Conservation (phyloP, 92 coral and sea anemone species). For the Meandrina meandrites region DNA sequence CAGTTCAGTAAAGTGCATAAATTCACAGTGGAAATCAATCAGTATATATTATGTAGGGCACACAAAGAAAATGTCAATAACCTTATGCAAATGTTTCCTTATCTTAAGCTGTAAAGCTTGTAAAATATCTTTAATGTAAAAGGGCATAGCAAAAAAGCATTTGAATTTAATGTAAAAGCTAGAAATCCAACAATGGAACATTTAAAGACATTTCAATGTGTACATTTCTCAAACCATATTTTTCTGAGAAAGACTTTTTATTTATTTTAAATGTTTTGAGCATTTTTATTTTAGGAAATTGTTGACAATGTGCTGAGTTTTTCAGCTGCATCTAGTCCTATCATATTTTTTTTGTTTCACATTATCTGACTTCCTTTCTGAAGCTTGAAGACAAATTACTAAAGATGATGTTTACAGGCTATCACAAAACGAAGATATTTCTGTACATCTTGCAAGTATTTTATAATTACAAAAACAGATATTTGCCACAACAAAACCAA, state of each 20-base stretch:
- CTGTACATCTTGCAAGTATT: not conserved
- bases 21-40: slow-evolving; percentile 16
- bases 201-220: not conserved
- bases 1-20: slow-evolving; percentile 13
- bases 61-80: not conserved
- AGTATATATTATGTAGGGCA: not conserved
- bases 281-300: slow-evolving; percentile 9
- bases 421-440: slow-evolving; percentile 19
- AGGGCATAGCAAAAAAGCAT: not conserved
- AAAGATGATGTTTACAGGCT: slow-evolving; percentile 3
- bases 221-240: not conserved
- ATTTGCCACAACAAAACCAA: slow-evolving; percentile 23
- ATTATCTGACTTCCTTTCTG: not conserved
- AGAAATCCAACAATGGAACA: not conserved
- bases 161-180: not conserved
- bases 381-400: not conserved
- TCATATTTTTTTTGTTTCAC: not conserved
- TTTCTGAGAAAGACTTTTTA: not conserved
- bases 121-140: not conserved
- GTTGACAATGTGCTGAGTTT: not conserved
- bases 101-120: not conserved
- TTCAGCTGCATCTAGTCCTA: not conserved
- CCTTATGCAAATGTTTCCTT: slow-evolving; percentile 12
- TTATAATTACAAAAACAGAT: slow-evolving; percentile 1
- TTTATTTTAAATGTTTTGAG: slow-evolving; percentile 13